Base-by-base conservation (phyloP, 1,140 invertebrate species). In the Lordiphosa stackelbergi region DNA sequence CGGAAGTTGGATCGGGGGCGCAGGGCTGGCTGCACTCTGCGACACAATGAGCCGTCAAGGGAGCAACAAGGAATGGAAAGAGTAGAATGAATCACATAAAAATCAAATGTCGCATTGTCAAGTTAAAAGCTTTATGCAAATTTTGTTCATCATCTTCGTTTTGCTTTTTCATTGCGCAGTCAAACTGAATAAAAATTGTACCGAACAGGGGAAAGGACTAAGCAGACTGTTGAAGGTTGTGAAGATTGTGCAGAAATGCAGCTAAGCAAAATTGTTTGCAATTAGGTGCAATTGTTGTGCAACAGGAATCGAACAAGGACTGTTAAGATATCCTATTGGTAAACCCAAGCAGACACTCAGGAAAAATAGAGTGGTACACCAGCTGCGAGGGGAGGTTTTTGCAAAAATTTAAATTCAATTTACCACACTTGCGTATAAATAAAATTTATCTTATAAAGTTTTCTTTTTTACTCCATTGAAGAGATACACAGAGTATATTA, bases 51-150 rank as follows among this genome's bases (percentile, higher is more conserved):
- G 46, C 9, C 13, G n/a, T 22, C 24, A 11, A 11, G 10, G 11
- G 28, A 54, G 5, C 1, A 10, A 36, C 16, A 4, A 16, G 11
- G 36, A 3, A 35, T 3, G 16, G 38, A 38, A 16, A 7, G 6
- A 31, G 28, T 6, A 31, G 56, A 36, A 56, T 70, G 68, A 69
- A 56, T 69, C 58, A 69, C 62, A 74, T 73, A 69, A 73, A 60
- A 69, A 74, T 42, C 54, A 69, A 69, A 73, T 59, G 54, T 69
- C 51, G 38, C 62, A 51, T 75, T 62, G 56, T 62, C 58, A 66
- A 52, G 47, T 54, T 59, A 68, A 77, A 66, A 68, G 73, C 57
- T 71, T 75, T 68, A 63, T 68, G 72, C 63, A 71, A 77, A 60
- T 54, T 38, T 41, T 56, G 35, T 37, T 37, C 31, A 28, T 46